Evolutionary conservation across 2,113 vertebrate species (phyloP), one percentile per base, ranked within the genome.

Genomic region (Sander vitreus): DNA sequence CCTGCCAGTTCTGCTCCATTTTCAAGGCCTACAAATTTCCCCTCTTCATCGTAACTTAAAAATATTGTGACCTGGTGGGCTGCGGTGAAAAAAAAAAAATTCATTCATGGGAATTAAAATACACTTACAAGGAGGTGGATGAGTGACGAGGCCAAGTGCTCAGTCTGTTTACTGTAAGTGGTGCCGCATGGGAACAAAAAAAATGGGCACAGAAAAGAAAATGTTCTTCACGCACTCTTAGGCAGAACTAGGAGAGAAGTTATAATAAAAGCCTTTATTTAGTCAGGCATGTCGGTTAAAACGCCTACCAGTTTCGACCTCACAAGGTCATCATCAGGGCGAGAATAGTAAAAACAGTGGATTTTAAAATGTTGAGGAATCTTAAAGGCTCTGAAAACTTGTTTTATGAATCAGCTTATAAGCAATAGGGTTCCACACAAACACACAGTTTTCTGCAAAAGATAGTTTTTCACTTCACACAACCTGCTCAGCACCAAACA

Each of bases 51-150:
- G 15, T 80, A 60, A 75, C 81, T 77, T 66, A 13, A 33, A 47
- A n/a, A n/a, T n/a, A n/a, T n/a, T n/a, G n/a, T n/a, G 53, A n/a
- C 27, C 33, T 47, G 0, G 43, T 19, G 65, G 25, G 51, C 33
- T 75, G 36, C 15, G 0, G 45, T 45, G 30, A 72, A 77, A 27
- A 27, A 27, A 27, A 27, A 27, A 27, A 27, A 27, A 27, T 33
- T 62, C 21, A 47, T 18, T n/a, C n/a, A n/a, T n/a, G n/a, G n/a
- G 23, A 25, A 58, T 23, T 27, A 12, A 83, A 83, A 74, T 75
- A 58, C 33, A 76, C 55, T 57, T 51, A 30, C 21, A 51, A 51
- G 1, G 6, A 48, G 48, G 33, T 39, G 27, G 15, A 63, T 54
- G 18, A 50, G 36, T 36, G 57, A 63, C 0, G 21, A 69, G 30